Percentiles rank a stretch among this genome's conserved stretches.
Conservation (phyloP, 2,797 vertebrate genomes). For the Ispidina lecontei region DNA sequence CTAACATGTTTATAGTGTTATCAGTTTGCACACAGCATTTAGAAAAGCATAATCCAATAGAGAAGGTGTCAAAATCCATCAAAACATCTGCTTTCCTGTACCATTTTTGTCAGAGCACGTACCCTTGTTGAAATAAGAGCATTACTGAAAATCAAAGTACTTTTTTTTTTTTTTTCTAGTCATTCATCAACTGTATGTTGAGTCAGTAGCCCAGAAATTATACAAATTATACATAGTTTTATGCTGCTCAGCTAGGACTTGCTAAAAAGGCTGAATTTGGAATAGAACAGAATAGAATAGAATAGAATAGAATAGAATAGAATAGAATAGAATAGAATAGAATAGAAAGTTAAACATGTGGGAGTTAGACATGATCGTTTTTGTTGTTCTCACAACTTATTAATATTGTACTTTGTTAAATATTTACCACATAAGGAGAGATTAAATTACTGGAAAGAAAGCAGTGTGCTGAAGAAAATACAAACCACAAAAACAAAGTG, state of each 20-base stretch:
- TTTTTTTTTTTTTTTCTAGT: neutral
- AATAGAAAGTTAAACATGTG: neutral
- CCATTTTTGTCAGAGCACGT: neutral
- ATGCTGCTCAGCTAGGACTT: neutral
- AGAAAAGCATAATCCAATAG: neutral
- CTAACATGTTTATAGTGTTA: neutral
- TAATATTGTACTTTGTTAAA: slow-evolving; percentile 54
- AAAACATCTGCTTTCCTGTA: neutral
- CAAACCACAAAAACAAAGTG: neutral
- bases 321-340: too few species aligned
- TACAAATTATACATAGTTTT: neutral
- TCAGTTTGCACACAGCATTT: neutral
- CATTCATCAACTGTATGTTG: neutral
- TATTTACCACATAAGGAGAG: slow-evolving; percentile 36
- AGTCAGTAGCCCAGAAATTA: neutral
- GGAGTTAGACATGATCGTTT: slow-evolving; percentile 43
- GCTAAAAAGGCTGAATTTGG: neutral
- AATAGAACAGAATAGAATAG: neutral
- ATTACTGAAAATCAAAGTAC: neutral
- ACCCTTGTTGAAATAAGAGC: neutral
- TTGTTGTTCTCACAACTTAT: slow-evolving; percentile 31
- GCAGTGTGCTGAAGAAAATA: slow-evolving; percentile 16
- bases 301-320: too few species aligned
- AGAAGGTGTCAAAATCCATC: neutral
- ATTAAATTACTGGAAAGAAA: slow-evolving; percentile 52